Evolutionary conservation across 35 echinoderm and acorn worm genomes (phyloP).

Genomic region (Lytechinus variegatus): DNA sequence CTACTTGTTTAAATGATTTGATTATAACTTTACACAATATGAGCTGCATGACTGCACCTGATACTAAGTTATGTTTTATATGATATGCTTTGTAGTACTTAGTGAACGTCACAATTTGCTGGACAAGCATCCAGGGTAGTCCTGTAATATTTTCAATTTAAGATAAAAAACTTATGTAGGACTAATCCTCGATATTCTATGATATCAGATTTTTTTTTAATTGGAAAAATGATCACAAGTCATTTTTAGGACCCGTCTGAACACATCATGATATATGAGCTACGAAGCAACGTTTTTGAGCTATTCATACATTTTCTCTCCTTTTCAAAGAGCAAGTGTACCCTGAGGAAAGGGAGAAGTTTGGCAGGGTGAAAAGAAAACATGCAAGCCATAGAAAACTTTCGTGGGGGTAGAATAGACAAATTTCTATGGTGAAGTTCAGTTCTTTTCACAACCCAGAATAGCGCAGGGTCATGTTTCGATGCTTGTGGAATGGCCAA

Average conservation of each 20-base stretch:
- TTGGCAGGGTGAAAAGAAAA: constrained; percentile 31
- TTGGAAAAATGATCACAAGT: too few species aligned
- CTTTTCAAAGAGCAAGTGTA: constrained; percentile 26
- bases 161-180: neutral
- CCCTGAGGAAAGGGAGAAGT: constrained; percentile 13
- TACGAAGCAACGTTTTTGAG: neutral
- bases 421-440: neutral
- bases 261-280: neutral
- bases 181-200: neutral
- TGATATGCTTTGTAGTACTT: too few species aligned
- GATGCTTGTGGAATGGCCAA: neutral
- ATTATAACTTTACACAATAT: too few species aligned
- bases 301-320: neutral
- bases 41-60: too few species aligned
- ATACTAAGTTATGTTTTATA: too few species aligned
- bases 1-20: too few species aligned
- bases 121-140: neutral
- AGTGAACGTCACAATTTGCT: too few species aligned
- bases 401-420: constrained; percentile 45
- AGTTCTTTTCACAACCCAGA: constrained; percentile 20
- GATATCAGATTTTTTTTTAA: neutral
- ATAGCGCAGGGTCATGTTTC: neutral
- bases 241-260: neutral
- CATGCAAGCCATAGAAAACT: constrained; percentile 9
- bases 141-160: neutral